Evolutionary conservation across 2,113 vertebrate species (phyloP).

Genomic region (Notothenia coriiceps): DNA sequence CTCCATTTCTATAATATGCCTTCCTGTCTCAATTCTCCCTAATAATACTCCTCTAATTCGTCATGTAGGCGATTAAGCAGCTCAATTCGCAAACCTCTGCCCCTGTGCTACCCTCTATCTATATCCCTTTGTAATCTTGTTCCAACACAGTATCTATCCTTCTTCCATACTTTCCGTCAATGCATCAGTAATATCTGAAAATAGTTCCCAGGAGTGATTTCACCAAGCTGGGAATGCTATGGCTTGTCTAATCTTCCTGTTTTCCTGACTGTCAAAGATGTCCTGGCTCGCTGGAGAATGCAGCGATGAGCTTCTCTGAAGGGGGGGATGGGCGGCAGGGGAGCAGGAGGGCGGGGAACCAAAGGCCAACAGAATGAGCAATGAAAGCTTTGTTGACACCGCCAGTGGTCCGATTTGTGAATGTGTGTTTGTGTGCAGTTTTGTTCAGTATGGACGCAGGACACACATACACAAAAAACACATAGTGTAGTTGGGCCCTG

Average conservation of each 20-base stretch:
- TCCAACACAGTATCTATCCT: background rate
- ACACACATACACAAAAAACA: too few relatives aligned
- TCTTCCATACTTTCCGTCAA: conserved; percentile 2
- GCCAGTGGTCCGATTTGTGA: conserved; percentile 30
- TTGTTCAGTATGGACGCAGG: background rate
- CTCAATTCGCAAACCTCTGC: conserved; percentile 28
- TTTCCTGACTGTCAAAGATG: conserved; percentile 65
- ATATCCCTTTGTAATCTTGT: conserved; percentile 4
- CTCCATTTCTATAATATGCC: conserved; percentile 17
- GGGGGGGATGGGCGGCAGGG: conserved; percentile 57
- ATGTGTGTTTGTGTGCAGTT: conserved; percentile 5
- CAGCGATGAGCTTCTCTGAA: conserved; percentile 57
- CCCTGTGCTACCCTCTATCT: conserved; percentile 23
- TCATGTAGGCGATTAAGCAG: conserved; percentile 23
- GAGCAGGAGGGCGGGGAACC: conserved; percentile 53
- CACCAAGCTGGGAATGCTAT: conserved; percentile 24
- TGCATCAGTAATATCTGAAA: conserved; percentile 32
- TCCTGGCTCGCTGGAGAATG: conserved; percentile 69
- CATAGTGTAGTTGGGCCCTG: background rate
- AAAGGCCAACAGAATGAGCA: conserved; percentile 72
- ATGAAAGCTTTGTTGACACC: conserved; percentile 67
- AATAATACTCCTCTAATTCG: conserved; percentile 8
- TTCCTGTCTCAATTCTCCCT: conserved; percentile 23
- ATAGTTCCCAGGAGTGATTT: conserved; percentile 31
- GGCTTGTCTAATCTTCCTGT: conserved; percentile 55